Percentiles rank a stretch among this genome's conserved stretches.
Evolutionary conservation across 2,113 vertebrate species (phyloP).

Genomic region (Alligator sinensis): DNA sequence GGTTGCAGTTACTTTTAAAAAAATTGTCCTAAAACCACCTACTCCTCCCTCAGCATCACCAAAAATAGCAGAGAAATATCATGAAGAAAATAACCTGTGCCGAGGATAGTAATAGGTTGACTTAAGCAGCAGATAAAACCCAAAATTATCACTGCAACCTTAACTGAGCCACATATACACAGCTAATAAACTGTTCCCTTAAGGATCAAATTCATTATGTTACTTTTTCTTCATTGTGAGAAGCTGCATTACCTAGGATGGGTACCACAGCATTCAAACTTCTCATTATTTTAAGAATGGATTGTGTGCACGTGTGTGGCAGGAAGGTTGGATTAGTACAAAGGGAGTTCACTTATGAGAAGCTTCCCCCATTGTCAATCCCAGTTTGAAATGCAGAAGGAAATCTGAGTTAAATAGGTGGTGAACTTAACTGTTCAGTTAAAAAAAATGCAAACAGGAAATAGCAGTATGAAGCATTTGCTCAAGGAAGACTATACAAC

Average conservation of each 20-base stretch:
- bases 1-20: background rate
- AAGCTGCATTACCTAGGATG: background rate
- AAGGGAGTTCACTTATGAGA: background rate
- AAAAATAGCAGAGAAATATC: background rate
- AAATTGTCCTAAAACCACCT: background rate
- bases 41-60: background rate
- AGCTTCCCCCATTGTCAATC: background rate
- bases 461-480: background rate
- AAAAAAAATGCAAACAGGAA: background rate
- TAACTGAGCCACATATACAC: background rate
- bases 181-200: background rate
- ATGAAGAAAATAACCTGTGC: background rate
- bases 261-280: background rate
- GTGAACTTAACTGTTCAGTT: fast-evolving
- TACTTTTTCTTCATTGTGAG: background rate
- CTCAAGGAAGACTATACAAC: background rate
- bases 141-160: background rate
- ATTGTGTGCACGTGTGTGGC: constrained; percentile 5
- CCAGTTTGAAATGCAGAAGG: background rate
- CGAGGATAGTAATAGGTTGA: background rate
- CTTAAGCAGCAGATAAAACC: background rate
- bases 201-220: background rate
- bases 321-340: constrained; percentile 20
- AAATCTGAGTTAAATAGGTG: background rate
- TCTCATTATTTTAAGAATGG: constrained; percentile 25